Evolutionary conservation across 2,888 invertebrate genomes (phyloP).

Genomic region (Autographa pulchrina): DNA sequence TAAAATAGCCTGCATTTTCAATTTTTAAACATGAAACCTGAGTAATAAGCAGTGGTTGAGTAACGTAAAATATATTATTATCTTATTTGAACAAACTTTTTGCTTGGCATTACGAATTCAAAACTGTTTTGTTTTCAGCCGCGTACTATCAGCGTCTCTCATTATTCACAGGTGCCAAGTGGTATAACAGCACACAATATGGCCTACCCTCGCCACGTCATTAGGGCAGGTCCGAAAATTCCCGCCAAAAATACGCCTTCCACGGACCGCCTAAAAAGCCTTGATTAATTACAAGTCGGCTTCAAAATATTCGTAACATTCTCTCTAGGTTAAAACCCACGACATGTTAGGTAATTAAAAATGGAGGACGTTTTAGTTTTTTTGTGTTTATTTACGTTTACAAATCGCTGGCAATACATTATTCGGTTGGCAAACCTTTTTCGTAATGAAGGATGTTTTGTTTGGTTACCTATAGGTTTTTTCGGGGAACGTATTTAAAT

Average conservation of each 20-base stretch:
- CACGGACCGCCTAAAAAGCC: constrained; percentile 35
- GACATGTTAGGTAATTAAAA: constrained; percentile 48
- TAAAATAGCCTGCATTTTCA: no score
- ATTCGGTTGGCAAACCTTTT: not conserved
- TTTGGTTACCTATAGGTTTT: not conserved
- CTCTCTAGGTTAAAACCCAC: constrained; percentile 26
- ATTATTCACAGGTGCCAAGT: constrained; percentile 8
- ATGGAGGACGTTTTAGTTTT: constrained; percentile 32
- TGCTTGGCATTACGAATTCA: not conserved
- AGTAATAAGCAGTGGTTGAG: no score
- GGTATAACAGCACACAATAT: constrained; percentile 8
- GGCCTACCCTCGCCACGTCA: constrained; percentile 20
- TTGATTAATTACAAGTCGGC: constrained; percentile 47
- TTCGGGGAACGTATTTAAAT: not conserved
- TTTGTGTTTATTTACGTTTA: constrained; percentile 29
- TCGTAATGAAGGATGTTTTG: not conserved
- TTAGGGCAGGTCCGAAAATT: constrained; percentile 26
- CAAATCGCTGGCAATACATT: constrained; percentile 10
- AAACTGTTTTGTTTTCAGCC: not conserved
- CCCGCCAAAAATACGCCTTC: constrained; percentile 44
- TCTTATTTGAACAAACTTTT: not conserved
- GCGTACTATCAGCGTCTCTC: not conserved
- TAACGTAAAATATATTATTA: no score
- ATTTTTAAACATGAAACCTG: no score
- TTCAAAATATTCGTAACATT: constrained; percentile 34